A percentile compares a stretch with the other conserved stretches of the same genome.
Evolutionary conservation across 2,888 invertebrate species (phyloP).

Genomic region (Dioctria linearis): DNA sequence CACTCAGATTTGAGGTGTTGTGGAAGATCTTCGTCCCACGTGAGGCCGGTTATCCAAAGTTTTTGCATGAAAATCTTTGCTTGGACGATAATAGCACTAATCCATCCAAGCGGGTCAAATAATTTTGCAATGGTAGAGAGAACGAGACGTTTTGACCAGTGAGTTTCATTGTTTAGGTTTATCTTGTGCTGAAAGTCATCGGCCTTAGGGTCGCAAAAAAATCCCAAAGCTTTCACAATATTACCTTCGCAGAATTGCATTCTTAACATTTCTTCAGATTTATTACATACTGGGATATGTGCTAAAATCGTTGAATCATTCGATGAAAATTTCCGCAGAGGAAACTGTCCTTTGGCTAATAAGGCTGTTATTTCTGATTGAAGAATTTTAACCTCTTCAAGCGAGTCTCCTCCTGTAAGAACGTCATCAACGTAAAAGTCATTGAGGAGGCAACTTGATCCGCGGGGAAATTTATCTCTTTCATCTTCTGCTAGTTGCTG

Average conservation of each 20-base stretch:
- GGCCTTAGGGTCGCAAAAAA: slow-evolving; percentile 5
- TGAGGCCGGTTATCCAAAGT: background rate
- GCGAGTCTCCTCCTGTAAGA: slow-evolving; percentile 16
- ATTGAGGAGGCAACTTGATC: slow-evolving; percentile 40
- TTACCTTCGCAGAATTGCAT: slow-evolving; percentile 2
- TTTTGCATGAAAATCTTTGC: slow-evolving; percentile 30
- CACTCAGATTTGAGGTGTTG: background rate
- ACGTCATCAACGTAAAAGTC: slow-evolving; percentile 2
- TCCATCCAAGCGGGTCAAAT: slow-evolving; percentile 48
- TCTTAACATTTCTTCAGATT: background rate
- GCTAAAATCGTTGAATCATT: slow-evolving; percentile 17
- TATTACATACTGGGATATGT: background rate
- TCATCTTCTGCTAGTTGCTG: no score
- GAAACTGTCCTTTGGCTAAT: background rate
- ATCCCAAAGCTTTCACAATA: slow-evolving; percentile 36
- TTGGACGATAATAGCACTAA: background rate
- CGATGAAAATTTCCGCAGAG: slow-evolving; percentile 17
- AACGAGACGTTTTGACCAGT: slow-evolving; percentile 28
- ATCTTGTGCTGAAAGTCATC: slow-evolving; percentile 27
- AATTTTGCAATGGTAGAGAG: slow-evolving; percentile 10
- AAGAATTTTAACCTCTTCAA: slow-evolving; percentile 39
- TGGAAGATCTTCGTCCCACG: slow-evolving; percentile 30
- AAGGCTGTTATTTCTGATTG: background rate
- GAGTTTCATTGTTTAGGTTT: background rate
- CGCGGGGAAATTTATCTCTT: slow-evolving; percentile 42